phyloP scores from a whole-genome alignment of 2,797 vertebrate species.

The Hemitrygon akajei region DNA sequence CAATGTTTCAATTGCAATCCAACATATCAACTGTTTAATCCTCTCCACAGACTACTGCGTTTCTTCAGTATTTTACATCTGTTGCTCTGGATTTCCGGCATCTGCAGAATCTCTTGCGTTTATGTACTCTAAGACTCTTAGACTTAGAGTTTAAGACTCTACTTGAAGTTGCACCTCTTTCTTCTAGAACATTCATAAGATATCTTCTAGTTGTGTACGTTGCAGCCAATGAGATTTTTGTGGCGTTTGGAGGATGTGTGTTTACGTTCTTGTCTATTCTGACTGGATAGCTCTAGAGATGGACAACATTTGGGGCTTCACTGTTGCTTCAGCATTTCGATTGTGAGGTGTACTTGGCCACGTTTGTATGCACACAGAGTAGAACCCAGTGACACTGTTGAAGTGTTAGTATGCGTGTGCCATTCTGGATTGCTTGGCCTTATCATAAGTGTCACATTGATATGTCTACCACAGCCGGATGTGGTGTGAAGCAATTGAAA shows the following conservation, averaged over 20 bases:
- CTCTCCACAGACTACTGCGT: too few relatives aligned
- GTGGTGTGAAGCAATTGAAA: slow-evolving; percentile 28
- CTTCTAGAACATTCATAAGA: neutral
- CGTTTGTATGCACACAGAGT: neutral
- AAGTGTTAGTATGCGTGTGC: neutral
- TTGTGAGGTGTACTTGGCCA: neutral
- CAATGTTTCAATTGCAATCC: too few relatives aligned
- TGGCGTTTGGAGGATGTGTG: neutral
- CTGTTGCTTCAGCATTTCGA: neutral
- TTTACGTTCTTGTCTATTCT: neutral
- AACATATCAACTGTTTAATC: too few relatives aligned
- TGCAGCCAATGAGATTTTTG: neutral
- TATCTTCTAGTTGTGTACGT: neutral
- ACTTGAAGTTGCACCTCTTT: too few relatives aligned
- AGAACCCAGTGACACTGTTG: neutral
- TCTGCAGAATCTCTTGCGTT: too few relatives aligned
- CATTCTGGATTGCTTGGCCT: neutral
- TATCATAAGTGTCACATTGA: slow-evolving; percentile 17
- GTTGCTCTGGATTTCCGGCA: too few relatives aligned
- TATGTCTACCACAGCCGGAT: neutral
- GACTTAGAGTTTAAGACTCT: too few relatives aligned
- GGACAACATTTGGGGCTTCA: neutral
- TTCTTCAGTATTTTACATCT: too few relatives aligned
- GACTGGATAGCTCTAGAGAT: neutral
- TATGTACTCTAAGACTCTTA: too few relatives aligned